phyloP scores from a whole-genome alignment of 2,797 vertebrate genomes.

The Pteropus rufus region DNA sequence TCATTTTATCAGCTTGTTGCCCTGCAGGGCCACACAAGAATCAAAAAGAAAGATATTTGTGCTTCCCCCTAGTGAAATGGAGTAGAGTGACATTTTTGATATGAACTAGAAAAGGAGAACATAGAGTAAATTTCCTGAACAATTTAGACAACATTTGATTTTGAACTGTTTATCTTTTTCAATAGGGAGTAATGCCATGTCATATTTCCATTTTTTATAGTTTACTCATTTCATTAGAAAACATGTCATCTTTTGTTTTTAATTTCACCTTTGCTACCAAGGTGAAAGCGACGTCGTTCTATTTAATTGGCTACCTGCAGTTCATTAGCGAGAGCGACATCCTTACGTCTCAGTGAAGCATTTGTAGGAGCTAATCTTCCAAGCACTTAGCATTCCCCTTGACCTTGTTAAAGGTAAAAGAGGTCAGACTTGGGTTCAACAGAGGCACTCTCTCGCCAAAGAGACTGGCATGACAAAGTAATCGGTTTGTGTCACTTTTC shows the following conservation, averaged over 20 bases:
- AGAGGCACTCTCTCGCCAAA: constrained; percentile 75
- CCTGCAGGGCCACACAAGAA: background rate
- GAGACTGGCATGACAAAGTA: constrained; percentile 82
- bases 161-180: background rate
- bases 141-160: background rate
- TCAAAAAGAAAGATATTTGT: background rate
- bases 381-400: constrained; percentile 78
- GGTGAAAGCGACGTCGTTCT: constrained; percentile 79
- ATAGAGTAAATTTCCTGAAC: background rate
- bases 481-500: constrained; percentile 87
- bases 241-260: constrained; percentile 63
- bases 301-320: constrained; percentile 79
- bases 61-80: background rate
- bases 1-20: background rate
- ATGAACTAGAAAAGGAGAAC: background rate
- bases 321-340: constrained; percentile 73
- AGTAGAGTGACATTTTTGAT: background rate
- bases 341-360: constrained; percentile 68
- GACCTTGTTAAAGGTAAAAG: constrained; percentile 86
- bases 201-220: background rate
- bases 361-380: constrained; percentile 78
- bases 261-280: constrained; percentile 83
- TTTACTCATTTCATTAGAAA: constrained; percentile 58
- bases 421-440: constrained; percentile 83
- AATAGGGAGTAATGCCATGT: background rate